These are phyloP conservation scores for Luscinia megarhynchos DNA, from an alignment of 2,797 vertebrate species.

Conservation along the genomic window DNA sequence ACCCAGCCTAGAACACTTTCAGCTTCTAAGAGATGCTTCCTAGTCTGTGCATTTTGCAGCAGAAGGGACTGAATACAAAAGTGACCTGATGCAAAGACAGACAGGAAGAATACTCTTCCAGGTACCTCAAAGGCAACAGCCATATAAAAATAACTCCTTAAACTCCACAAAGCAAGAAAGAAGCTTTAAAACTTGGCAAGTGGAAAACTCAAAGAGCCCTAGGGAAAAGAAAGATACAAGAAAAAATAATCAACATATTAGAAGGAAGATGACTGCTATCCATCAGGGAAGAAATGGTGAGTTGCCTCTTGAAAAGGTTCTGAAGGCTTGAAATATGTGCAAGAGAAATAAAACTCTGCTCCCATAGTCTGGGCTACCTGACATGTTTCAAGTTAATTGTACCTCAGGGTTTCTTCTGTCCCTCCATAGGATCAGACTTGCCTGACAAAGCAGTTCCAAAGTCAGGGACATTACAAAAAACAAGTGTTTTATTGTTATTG, in stretches of 20 bases:
- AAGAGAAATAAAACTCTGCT: background rate
- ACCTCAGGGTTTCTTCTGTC: background rate
- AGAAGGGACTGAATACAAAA: background rate
- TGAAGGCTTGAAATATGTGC: background rate
- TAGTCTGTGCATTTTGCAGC: background rate
- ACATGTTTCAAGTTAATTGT: background rate
- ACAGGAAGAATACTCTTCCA: background rate
- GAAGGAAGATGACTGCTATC: background rate
- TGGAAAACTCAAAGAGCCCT: background rate
- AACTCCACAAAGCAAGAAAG: background rate
- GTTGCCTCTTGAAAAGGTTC: background rate
- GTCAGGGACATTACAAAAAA: background rate
- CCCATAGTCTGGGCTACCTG: background rate
- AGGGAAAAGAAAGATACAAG: background rate
- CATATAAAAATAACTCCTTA: background rate
- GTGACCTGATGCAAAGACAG: background rate
- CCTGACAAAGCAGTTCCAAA: conserved; percentile 5
- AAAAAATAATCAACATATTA: background rate
- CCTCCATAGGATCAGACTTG: background rate
- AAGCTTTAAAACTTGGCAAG: background rate
- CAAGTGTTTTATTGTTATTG: background rate
- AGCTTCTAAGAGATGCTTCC: background rate
- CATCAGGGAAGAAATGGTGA: background rate
- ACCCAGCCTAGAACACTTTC: background rate
- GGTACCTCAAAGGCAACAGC: background rate